Base-by-base conservation (phyloP, 2,888 invertebrate species). In the Oscheius sp. region DNA sequence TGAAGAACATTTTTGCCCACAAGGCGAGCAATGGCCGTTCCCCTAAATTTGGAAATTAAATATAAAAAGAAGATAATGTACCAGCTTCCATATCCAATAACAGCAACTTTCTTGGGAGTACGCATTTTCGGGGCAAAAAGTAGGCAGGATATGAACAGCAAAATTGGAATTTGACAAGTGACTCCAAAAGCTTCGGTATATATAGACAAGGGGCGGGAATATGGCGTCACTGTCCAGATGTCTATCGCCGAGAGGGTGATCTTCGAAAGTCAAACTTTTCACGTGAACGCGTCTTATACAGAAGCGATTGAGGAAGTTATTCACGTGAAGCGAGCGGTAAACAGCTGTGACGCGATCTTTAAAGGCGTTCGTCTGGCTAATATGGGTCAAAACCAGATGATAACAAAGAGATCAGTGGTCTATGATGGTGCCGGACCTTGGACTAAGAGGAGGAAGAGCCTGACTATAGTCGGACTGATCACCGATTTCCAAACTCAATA, bases 21-120 rank as follows among this genome's bases (percentile, higher is more conserved):
- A 89, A 99, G 96, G 91, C 96, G 96, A 9, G 98, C 97, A 89
- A 99, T 99, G 68, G 97, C 96, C 76, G 97, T n/a, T n/a, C n/a
- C n/a, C n/a, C n/a, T n/a, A n/a, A n/a, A n/a, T n/a, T n/a, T n/a
- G n/a, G n/a, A n/a, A n/a, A n/a, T n/a, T n/a, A n/a, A n/a, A n/a
- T n/a, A n/a, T n/a, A n/a, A n/a, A n/a, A n/a, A n/a, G n/a, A n/a
- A n/a, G 35, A 35, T 35, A 35, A 3, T 3, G 35, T 53, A 81
- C 83, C 84, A 84, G 70, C 85, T 84, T 43, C 84, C 84, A 9
- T 81, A 82, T 29, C 84, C 84, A 55, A 84, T 72, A 43, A 84
- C 84, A 13, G 84, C 69, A 25, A 83, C 80, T 56, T 78, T 79
- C 77, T 84, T 76, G 18, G 71, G 71, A 35, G 71, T 61, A 23